phyloP scores from a whole-genome alignment of 2,888 invertebrate genomes.

The Andrena flavipes region DNA sequence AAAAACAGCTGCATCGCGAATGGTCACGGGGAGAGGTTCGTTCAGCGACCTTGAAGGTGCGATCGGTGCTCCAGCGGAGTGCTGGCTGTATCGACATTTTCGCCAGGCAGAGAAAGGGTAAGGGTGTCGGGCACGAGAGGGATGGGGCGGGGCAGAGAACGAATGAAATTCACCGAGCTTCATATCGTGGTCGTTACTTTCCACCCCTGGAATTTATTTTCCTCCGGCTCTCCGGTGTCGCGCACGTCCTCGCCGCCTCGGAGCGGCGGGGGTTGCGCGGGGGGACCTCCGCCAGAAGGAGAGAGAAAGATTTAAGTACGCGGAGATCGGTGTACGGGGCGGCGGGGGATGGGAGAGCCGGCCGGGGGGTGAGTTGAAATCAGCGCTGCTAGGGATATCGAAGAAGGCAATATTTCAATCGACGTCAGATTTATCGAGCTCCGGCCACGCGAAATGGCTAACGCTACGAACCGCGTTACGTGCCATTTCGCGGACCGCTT shows the following conservation, averaged over 20 bases:
- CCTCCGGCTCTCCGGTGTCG: conserved; percentile 43
- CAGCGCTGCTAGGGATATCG: conserved; percentile 72
- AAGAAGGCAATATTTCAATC: conserved; percentile 75
- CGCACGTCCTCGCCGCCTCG: conserved; percentile 28
- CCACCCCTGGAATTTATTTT: conserved; percentile 70
- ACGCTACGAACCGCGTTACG: conserved; percentile 66
- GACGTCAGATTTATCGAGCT: conserved; percentile 73
- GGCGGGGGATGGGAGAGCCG: conserved; percentile 26
- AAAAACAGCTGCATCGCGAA: not conserved
- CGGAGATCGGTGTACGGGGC: conserved; percentile 18
- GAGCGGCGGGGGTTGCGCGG: not conserved
- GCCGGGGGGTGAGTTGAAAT: conserved; percentile 57
- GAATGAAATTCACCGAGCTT: conserved; percentile 71
- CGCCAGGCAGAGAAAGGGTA: conserved; percentile 16
- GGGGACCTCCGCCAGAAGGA: not conserved
- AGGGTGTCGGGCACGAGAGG: not conserved
- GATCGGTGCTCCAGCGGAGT: not conserved
- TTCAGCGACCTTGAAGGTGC: conserved; percentile 15
- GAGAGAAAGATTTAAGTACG: conserved; percentile 51
- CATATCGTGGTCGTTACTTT: conserved; percentile 73
- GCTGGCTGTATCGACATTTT: conserved; percentile 51
- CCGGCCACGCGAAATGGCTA: conserved; percentile 71
- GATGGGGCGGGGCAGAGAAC: not conserved
- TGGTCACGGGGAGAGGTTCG: not conserved
- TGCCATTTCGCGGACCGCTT: conserved; percentile 70